Evolutionary conservation across 2,113 vertebrate genomes (phyloP).

Genomic region (Bambusicola thoracicus): DNA sequence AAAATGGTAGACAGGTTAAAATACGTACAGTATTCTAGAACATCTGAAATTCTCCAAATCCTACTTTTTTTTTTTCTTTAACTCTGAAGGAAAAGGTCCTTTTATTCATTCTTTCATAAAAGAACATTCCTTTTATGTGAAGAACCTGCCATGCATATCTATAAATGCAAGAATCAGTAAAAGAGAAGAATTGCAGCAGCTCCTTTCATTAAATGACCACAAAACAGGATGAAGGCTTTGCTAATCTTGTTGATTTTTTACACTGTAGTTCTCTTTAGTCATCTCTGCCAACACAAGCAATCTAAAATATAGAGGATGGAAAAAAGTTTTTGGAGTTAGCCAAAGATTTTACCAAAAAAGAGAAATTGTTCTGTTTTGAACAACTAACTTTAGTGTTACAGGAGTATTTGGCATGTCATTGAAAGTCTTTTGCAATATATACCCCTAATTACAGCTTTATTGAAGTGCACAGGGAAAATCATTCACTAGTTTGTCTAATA

Average conservation of each 20-base stretch:
- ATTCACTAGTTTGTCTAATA: slow-evolving; percentile 25
- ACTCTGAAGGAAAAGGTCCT: background rate
- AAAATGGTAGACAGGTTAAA: background rate
- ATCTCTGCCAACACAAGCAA: background rate
- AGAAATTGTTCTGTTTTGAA: background rate
- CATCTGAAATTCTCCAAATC: background rate
- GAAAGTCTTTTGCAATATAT: slow-evolving; percentile 1
- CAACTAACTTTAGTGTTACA: background rate
- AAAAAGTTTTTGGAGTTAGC: slow-evolving; percentile 10
- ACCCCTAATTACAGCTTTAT: slow-evolving; percentile 17
- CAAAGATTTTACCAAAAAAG: background rate
- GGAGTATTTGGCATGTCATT: background rate
- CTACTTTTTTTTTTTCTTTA: background rate
- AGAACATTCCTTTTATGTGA: background rate
- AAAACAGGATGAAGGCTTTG: slow-evolving; percentile 18
- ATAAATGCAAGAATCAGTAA: slow-evolving; percentile 13
- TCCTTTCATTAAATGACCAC: slow-evolving; percentile 2
- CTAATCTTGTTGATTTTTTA: slow-evolving; percentile 26
- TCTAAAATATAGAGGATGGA: background rate
- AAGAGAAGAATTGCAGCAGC: slow-evolving; percentile 24
- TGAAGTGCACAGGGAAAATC: slow-evolving; percentile 18
- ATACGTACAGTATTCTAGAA: background rate
- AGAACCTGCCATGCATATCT: background rate
- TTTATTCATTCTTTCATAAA: background rate
- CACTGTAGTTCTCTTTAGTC: background rate